A percentile compares a stretch with the other conserved stretches of the same genome.
These are phyloP conservation scores for Fissipunctia ypsillon DNA, from an alignment of 2,888 invertebrate genomes.

Conservation along the genomic window DNA sequence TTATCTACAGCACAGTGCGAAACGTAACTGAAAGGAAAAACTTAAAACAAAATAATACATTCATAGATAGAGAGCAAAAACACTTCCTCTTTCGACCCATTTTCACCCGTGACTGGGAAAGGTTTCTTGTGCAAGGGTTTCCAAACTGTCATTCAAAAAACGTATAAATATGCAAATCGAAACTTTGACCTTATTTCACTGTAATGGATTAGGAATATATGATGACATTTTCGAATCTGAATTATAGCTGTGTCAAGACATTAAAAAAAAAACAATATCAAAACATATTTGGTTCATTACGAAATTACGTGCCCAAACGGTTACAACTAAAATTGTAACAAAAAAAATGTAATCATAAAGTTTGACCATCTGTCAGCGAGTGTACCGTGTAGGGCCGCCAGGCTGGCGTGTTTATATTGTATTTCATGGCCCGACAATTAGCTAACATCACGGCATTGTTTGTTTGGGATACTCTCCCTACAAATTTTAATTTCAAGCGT, in stretches of 20 bases:
- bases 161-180: neutral
- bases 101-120: neutral
- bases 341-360: slow-evolving; percentile 41
- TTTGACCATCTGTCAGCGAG: slow-evolving; percentile 36
- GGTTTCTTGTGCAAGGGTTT: neutral
- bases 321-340: slow-evolving; percentile 19
- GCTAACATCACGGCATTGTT: slow-evolving; percentile 72
- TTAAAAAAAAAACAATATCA: neutral
- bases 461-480: slow-evolving; percentile 62
- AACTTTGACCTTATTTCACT: neutral
- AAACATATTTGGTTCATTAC: slow-evolving; percentile 36
- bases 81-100: neutral
- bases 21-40: neutral
- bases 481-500: slow-evolving; percentile 50
- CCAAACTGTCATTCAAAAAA: neutral
- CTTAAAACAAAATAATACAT: neutral
- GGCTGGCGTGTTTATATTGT: slow-evolving; percentile 68
- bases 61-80: neutral
- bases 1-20: neutral
- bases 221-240: neutral
- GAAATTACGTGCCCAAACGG: slow-evolving; percentile 26
- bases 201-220: neutral
- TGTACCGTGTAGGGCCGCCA: slow-evolving; percentile 45
- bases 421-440: slow-evolving; percentile 78
- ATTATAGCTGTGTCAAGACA: neutral